A percentile compares a stretch with the other conserved stretches of the same genome.
Evolutionary conservation across 2,797 vertebrate genomes (phyloP).

Genomic region (Chelon labrosus): DNA sequence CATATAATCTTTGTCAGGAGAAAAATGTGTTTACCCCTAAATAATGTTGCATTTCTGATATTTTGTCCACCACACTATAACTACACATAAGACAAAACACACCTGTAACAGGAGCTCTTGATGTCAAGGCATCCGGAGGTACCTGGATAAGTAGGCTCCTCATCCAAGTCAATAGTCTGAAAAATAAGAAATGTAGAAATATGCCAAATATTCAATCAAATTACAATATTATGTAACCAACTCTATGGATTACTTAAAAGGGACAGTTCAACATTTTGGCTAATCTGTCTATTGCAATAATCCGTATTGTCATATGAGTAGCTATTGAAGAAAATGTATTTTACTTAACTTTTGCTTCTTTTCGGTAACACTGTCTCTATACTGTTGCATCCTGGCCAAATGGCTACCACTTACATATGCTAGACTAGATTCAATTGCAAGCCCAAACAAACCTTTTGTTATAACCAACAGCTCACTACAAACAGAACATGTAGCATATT

Average conservation of each 20-base stretch:
- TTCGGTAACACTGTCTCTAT: no score
- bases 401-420: no score
- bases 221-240: neutral
- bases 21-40: neutral
- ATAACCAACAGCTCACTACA: no score
- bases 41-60: neutral
- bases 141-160: neutral
- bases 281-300: neutral
- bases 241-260: neutral
- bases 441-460: no score
- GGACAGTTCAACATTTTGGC: no score
- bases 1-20: neutral
- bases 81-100: neutral
- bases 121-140: neutral
- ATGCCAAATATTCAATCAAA: no score
- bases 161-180: neutral
- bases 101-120: neutral
- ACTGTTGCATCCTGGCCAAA: no score
- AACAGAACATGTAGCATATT: no score
- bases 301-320: no score
- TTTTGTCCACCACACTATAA: neutral
- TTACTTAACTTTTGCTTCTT: no score
- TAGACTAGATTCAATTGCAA: no score
- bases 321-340: no score
- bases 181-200: neutral